Conservation (phyloP, 2,113 vertebrate genomes). For the Chloropsis hardwickii region DNA sequence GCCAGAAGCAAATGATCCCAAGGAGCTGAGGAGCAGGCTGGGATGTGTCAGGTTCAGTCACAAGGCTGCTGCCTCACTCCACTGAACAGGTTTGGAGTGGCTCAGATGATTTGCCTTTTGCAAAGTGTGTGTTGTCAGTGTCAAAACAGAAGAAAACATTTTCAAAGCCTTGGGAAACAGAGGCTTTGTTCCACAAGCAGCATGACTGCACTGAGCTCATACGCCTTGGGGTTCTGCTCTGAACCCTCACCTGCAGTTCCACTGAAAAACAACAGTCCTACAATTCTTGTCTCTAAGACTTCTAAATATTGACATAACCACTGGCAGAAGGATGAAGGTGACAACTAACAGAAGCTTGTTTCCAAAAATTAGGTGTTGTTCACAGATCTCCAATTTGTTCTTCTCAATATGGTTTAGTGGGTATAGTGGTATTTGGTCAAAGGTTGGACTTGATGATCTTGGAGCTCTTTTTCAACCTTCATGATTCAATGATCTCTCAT, state of each 20-base stretch:
- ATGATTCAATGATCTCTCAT: neutral
- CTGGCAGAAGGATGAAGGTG: neutral
- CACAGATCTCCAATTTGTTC: neutral
- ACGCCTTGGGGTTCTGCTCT: neutral
- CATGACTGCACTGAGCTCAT: neutral
- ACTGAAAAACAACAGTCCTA: neutral
- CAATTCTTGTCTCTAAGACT: neutral
- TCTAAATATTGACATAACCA: neutral
- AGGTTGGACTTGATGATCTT: neutral
- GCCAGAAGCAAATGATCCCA: neutral
- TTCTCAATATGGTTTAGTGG: neutral
- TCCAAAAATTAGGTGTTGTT: neutral
- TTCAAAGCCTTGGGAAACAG: neutral
- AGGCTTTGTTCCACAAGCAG: neutral
- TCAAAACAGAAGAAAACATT: neutral
- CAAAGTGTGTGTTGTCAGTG: neutral
- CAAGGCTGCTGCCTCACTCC: neutral
- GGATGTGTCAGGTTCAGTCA: neutral
- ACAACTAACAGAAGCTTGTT: neutral
- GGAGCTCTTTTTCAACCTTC: neutral
- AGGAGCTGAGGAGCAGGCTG: neutral
- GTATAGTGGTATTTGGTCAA: neutral
- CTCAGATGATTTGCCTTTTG: neutral
- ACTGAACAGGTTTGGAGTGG: neutral
- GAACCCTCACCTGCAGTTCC: neutral